Evolutionary conservation across 1,140 invertebrate species (phyloP).

Genomic region (Andricus grossulariae): DNA sequence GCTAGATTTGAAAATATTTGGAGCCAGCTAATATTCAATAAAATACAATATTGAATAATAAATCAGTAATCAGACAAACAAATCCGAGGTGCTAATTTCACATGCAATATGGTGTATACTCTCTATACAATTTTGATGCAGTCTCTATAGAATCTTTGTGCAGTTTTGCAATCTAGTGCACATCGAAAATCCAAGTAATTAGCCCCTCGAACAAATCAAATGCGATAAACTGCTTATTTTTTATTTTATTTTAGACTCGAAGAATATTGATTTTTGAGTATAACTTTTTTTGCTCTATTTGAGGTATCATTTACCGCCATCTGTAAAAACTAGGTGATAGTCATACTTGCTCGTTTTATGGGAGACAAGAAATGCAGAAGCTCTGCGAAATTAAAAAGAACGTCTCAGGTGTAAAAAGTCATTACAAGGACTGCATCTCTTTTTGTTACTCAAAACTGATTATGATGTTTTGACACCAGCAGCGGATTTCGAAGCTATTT

Average conservation of each 20-base stretch:
- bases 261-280: too few species aligned
- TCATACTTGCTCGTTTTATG: background rate
- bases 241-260: too few species aligned
- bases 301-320: background rate
- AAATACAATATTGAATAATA: background rate
- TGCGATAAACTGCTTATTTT: too few species aligned
- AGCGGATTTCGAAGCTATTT: background rate
- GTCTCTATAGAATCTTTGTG: too few species aligned
- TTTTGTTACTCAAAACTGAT: background rate
- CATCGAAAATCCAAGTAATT: too few species aligned
- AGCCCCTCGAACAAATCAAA: background rate
- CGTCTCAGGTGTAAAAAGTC: background rate
- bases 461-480: background rate
- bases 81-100: too few species aligned
- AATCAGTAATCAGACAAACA: background rate
- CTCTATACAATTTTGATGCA: too few species aligned
- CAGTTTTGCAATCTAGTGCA: too few species aligned
- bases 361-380: background rate
- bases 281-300: too few species aligned
- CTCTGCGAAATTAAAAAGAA: background rate
- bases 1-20: too few species aligned
- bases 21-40: too few species aligned
- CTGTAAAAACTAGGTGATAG: background rate
- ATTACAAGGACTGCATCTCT: background rate
- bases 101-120: too few species aligned